A percentile compares a stretch with the other conserved stretches of the same genome.
phyloP scores from a whole-genome alignment of 2,888 invertebrate genomes.

The Brachyopa scutellaris region DNA sequence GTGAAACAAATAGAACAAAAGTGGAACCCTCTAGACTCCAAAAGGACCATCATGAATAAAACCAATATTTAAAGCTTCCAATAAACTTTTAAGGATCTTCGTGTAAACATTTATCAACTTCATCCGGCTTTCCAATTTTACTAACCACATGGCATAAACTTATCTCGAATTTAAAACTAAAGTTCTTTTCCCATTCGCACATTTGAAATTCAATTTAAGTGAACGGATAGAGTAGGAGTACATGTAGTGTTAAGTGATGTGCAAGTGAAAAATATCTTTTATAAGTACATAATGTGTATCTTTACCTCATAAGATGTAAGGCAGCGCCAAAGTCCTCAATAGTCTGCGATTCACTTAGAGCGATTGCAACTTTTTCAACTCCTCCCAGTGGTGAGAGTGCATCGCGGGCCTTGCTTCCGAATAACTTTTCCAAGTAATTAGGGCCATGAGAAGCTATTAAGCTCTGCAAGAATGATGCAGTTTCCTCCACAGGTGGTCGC shows the following conservation, averaged over 20 bases:
- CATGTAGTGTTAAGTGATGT: no score
- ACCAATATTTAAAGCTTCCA: no score
- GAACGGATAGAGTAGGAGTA: no score
- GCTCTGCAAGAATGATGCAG: conserved; percentile 96
- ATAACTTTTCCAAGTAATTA: conserved; percentile 97
- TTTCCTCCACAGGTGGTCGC: conserved; percentile 97
- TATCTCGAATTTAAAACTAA: no score
- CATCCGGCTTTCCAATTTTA: conserved; percentile 4
- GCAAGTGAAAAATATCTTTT: neutral
- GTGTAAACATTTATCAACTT: conserved; percentile 6
- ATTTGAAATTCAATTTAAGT: conserved; percentile 25
- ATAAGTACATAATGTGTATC: neutral
- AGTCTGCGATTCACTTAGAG: conserved; percentile 95
- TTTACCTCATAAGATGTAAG: conserved; percentile 81
- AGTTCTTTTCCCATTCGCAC: conserved; percentile 6
- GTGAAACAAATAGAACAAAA: no score
- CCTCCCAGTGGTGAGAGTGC: conserved; percentile 95
- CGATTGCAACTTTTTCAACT: conserved; percentile 97
- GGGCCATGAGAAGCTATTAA: conserved; percentile 97
- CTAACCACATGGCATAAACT: neutral
- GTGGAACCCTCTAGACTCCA: no score
- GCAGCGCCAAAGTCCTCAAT: conserved; percentile 91
- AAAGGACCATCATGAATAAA: no score
- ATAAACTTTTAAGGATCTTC: neutral
- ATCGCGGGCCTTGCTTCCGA: conserved; percentile 96